Percentiles rank a stretch among this genome's conserved stretches.
phyloP scores from a whole-genome alignment of 2,888 invertebrate species.

The Andrena flavipes region DNA sequence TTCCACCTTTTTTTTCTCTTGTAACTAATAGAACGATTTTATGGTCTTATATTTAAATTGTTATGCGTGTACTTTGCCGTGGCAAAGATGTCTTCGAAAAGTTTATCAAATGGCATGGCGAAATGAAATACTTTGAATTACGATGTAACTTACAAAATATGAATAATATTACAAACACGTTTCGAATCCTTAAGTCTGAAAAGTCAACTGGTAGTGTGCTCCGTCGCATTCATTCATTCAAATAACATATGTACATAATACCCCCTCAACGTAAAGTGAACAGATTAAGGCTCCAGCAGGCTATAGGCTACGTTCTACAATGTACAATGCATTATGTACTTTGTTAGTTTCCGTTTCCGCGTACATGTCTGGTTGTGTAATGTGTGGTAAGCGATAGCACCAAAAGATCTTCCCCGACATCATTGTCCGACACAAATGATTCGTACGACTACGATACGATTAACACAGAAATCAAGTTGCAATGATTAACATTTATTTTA shows the following conservation, averaged over 20 bases:
- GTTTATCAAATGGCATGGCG: slow-evolving; percentile 61
- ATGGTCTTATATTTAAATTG: slow-evolving; percentile 48
- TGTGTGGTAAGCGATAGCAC: slow-evolving; percentile 84
- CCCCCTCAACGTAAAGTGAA: slow-evolving; percentile 83
- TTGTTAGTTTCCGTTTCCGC: slow-evolving; percentile 75
- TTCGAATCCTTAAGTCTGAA: slow-evolving; percentile 78
- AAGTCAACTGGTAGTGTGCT: slow-evolving; percentile 79
- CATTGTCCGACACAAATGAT: slow-evolving; percentile 65
- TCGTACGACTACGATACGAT: slow-evolving; percentile 61
- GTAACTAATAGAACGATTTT: slow-evolving; percentile 58
- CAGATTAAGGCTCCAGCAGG: slow-evolving; percentile 85
- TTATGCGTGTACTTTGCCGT: slow-evolving; percentile 25
- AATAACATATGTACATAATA: slow-evolving; percentile 85
- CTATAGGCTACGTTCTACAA: slow-evolving; percentile 85
- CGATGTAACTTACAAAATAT: slow-evolving; percentile 79
- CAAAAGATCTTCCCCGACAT: slow-evolving; percentile 77
- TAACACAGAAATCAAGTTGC: slow-evolving; percentile 72
- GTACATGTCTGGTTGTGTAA: slow-evolving; percentile 84
- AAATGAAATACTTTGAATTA: slow-evolving; percentile 73
- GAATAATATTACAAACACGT: slow-evolving; percentile 78
- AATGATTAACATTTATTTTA: slow-evolving; percentile 72
- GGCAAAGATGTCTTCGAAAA: slow-evolving; percentile 45
- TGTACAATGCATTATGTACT: slow-evolving; percentile 84
- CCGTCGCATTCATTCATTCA: slow-evolving; percentile 81
- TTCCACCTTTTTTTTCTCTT: slow-evolving; percentile 22